phyloP scores from a whole-genome alignment of 1,140 invertebrate species.

The Aphidius ervi region DNA sequence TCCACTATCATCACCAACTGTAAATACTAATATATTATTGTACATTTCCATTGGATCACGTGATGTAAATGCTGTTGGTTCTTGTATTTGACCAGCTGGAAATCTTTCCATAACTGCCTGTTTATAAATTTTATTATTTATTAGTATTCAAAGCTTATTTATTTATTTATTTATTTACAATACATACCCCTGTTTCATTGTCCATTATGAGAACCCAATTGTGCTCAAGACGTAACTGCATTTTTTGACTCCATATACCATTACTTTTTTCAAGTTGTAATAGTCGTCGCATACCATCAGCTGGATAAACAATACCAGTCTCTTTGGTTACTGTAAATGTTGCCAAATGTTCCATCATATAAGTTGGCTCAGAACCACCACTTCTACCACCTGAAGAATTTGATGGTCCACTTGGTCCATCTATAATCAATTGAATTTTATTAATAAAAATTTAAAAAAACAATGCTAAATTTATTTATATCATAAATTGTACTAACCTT shows the following conservation, averaged over 20 bases:
- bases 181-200: conserved; percentile 88
- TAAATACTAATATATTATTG: conserved; percentile 97
- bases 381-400: conserved; percentile 40
- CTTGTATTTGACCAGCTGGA: conserved; percentile 84
- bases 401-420: conserved; percentile 37
- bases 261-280: conserved; percentile 95
- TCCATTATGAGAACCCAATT: conserved; percentile 92
- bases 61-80: conserved; percentile 95
- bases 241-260: conserved; percentile 98
- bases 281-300: conserved; percentile 92
- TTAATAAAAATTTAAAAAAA: conserved; percentile 1
- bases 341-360: conserved; percentile 93
- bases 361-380: conserved; percentile 66
- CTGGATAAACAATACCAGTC: conserved; percentile 79
- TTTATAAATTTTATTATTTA: conserved; percentile 6
- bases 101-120: conserved; percentile 95
- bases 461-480: conserved; percentile 1
- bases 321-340: conserved; percentile 93
- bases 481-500: conserved; percentile 28
- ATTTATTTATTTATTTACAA: background rate
- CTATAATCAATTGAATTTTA: conserved; percentile 28
- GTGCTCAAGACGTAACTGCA: conserved; percentile 85
- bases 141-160: conserved; percentile 10
- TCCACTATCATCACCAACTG: conserved; percentile 67
- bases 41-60: conserved; percentile 95